Evolutionary conservation across 2,888 invertebrate species (phyloP).

Genomic region (Bellardia bayeri): DNA sequence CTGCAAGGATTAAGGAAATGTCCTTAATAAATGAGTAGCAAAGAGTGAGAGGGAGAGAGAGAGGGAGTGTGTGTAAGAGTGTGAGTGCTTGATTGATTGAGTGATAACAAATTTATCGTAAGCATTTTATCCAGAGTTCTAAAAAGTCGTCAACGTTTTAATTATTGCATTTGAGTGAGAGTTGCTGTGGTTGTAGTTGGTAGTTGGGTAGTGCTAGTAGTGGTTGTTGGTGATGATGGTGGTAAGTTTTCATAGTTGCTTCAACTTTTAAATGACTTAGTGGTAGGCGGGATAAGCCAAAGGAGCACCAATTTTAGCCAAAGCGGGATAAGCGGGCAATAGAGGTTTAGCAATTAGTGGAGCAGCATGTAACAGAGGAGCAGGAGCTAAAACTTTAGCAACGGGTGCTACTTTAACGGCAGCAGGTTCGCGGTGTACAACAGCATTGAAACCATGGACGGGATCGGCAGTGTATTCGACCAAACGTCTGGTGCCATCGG

Average conservation of each 20-base stretch:
- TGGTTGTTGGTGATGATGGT: slow-evolving; percentile 74
- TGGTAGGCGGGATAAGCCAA: slow-evolving; percentile 75
- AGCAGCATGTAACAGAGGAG: slow-evolving; percentile 74
- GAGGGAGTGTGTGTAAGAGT: neutral
- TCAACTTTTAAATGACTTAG: slow-evolving; percentile 54
- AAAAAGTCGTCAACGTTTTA: slow-evolving; percentile 73
- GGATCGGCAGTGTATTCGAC: slow-evolving; percentile 87
- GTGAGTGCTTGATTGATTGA: slow-evolving; percentile 32
- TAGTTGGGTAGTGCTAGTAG: slow-evolving; percentile 34
- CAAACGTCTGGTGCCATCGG: slow-evolving; percentile 86
- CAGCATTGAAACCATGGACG: slow-evolving; percentile 86
- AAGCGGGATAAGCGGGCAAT: slow-evolving; percentile 78
- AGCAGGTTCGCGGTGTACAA: slow-evolving; percentile 85
- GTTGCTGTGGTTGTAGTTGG: slow-evolving; percentile 12
- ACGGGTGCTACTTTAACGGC: slow-evolving; percentile 79
- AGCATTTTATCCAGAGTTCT: slow-evolving; percentile 54
- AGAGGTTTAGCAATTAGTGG: slow-evolving; percentile 79
- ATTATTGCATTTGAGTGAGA: slow-evolving; percentile 31
- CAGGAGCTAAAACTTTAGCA: slow-evolving; percentile 83
- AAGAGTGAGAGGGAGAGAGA: neutral
- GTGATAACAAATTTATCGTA: slow-evolving; percentile 65
- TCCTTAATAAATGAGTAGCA: neutral
- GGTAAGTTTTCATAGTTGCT: slow-evolving; percentile 31
- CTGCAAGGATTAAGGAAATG: too few species aligned
- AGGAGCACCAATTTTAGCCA: slow-evolving; percentile 75